Base-by-base conservation (phyloP, 2,113 vertebrate genomes). In the Thermophis baileyi region DNA sequence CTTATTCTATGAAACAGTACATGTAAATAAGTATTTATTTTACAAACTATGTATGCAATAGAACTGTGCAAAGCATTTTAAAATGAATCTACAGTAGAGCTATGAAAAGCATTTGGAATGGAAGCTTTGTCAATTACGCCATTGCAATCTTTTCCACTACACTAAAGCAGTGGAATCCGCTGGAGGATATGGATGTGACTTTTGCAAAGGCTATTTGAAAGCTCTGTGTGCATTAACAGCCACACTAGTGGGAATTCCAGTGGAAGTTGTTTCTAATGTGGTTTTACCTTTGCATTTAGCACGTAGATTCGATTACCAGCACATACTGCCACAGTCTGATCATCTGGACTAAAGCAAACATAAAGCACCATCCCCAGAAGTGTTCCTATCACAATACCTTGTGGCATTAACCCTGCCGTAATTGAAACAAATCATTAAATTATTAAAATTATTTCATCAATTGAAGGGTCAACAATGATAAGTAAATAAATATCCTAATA, bases 251-350 rank as follows among this genome's bases (percentile, higher is more conserved):
- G 74, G 74, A 81, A 81, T 81, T 44, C 35, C 74, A 81, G 18
- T 44, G 35, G 35, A 81, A 81, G 35, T 16, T 2, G 18, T 22
- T 81, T 81, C 91, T 16, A 6, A 30, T 12, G 14, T 27, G 18
- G 49, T 86, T 97, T 94, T 95, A 99, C 99, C 98, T 98, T 96
- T 50, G 97, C 86, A 94, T 95, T 98, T 95, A 99, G 95, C 57
- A 98, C 1, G 93, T 97, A 95, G 44, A 98, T 95, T 60, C 47
- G 96, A 88, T 94, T 96, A 93, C 97, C 98, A 6, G 97, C 96
- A 95, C 99, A 98, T 6, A 96, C 97, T 1, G 98, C 98, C 51
- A 98, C 95, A 88, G 94, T 96, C 6, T 96, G 93, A 87, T 98
- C 98, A 53, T 97, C 97, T 0, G 95, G 97, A 95, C 98, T 98